A percentile compares a stretch with the other conserved stretches of the same genome.
Evolutionary conservation across 2,797 vertebrate species (phyloP).

Genomic region (Sarcophilus harrisii): DNA sequence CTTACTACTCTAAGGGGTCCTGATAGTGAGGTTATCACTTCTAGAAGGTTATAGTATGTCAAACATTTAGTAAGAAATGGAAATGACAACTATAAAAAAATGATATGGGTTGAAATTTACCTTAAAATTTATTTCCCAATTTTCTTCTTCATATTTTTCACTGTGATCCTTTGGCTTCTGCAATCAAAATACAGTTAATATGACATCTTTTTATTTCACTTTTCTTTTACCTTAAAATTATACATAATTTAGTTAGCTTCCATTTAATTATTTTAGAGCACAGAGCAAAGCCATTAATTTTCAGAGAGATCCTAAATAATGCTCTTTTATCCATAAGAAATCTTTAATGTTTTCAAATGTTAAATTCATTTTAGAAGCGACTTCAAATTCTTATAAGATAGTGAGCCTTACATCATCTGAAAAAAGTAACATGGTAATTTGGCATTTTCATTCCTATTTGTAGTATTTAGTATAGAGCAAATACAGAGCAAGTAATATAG

Average conservation of each 20-base stretch:
- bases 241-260: constrained; percentile 4
- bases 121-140: constrained; percentile 81
- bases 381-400: not conserved
- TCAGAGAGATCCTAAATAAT: constrained; percentile 33
- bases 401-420: not conserved
- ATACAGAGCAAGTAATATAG: not conserved
- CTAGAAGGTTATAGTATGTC: not conserved
- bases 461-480: not conserved
- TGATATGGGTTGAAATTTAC: constrained; percentile 69
- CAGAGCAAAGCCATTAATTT: constrained; percentile 40
- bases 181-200: constrained; percentile 57
- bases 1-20: not conserved
- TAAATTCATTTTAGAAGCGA: not conserved
- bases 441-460: not conserved
- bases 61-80: not conserved
- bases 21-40: not conserved
- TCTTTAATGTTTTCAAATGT: constrained; percentile 3
- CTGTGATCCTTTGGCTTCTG: constrained; percentile 71
- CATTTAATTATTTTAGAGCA: constrained; percentile 41
- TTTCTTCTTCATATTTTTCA: constrained; percentile 76
- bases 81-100: not conserved
- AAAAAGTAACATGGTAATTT: not conserved
- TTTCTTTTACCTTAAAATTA: constrained; percentile 41
- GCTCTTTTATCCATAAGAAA: constrained; percentile 14
- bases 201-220: constrained; percentile 18